These are phyloP conservation scores for Megathymus violae DNA, from an alignment of 1,140 invertebrate genomes.

Conservation along the genomic window DNA sequence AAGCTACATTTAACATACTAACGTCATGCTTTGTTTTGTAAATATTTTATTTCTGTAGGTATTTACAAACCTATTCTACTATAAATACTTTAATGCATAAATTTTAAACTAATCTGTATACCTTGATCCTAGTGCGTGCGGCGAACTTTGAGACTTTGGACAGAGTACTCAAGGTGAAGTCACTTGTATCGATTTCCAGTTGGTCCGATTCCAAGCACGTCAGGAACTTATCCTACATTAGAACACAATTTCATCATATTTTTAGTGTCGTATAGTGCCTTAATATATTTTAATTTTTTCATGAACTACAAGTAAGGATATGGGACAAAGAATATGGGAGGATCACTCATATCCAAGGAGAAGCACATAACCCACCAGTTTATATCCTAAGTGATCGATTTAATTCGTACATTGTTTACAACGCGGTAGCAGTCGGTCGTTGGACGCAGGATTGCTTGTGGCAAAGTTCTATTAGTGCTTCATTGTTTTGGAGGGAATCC, in stretches of 20 bases:
- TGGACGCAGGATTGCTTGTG: too few species aligned
- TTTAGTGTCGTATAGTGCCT: too few species aligned
- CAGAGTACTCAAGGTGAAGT: slow-evolving; percentile 92
- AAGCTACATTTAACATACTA: slow-evolving; percentile 48
- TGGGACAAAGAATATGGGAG: too few species aligned
- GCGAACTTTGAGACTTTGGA: slow-evolving; percentile 95
- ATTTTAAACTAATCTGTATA: slow-evolving; percentile 39
- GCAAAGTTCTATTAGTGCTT: too few species aligned
- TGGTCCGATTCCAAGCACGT: slow-evolving; percentile 90
- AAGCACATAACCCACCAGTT: too few species aligned
- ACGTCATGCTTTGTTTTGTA: slow-evolving; percentile 47
- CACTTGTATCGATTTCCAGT: slow-evolving; percentile 93
- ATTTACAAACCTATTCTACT: slow-evolving; percentile 1
- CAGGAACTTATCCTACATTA: slow-evolving; percentile 90
- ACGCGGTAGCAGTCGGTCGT: too few species aligned
- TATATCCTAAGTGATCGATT: too few species aligned
- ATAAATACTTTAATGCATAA: not conserved
- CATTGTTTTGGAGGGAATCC: too few species aligned
- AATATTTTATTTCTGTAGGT: slow-evolving; percentile 15
- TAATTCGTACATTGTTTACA: too few species aligned
- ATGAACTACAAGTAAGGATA: too few species aligned
- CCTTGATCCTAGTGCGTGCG: slow-evolving; percentile 92
- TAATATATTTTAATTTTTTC: too few species aligned
- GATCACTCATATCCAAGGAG: too few species aligned
- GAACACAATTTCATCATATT: slow-evolving; percentile 17